Percentiles rank a stretch among this genome's conserved stretches.
Evolutionary conservation across 2,888 invertebrate genomes (phyloP).

Genomic region (Alsophila aescularia): DNA sequence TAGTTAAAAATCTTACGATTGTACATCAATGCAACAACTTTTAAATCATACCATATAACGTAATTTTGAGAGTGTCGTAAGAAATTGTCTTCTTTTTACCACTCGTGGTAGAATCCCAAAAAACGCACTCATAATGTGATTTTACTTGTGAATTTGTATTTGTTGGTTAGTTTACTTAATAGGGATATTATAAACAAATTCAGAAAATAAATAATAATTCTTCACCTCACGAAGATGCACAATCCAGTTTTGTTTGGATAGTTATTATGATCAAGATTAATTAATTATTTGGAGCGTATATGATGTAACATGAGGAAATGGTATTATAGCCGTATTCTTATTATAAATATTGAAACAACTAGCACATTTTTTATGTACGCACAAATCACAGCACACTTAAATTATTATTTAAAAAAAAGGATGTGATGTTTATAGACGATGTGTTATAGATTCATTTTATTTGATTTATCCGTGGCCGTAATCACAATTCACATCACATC

Average conservation of each 20-base stretch:
- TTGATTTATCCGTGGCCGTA: no score
- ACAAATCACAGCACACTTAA: no score
- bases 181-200: background rate
- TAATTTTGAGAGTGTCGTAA: slow-evolving; percentile 61
- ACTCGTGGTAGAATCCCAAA: slow-evolving; percentile 56
- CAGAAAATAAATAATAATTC: slow-evolving; percentile 15
- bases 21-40: slow-evolving; percentile 6
- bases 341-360: no score
- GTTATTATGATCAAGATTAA: no score
- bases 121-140: slow-evolving; percentile 51
- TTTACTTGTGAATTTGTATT: slow-evolving; percentile 2
- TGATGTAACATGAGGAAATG: no score
- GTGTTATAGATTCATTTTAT: no score
- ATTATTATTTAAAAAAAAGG: no score
- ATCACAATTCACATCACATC: no score
- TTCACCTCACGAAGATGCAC: slow-evolving; percentile 22
- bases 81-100: slow-evolving; percentile 52
- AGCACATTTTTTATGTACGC: no score
- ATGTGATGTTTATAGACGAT: no score
- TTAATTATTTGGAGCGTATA: no score
- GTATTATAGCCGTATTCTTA: no score
- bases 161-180: slow-evolving; percentile 8
- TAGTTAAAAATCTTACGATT: background rate
- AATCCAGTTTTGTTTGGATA: slow-evolving; percentile 8
- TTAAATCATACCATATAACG: slow-evolving; percentile 62